A percentile compares a stretch with the other conserved stretches of the same genome.
Conservation (phyloP, 1,140 invertebrate genomes). For the Drosophila varians region DNA sequence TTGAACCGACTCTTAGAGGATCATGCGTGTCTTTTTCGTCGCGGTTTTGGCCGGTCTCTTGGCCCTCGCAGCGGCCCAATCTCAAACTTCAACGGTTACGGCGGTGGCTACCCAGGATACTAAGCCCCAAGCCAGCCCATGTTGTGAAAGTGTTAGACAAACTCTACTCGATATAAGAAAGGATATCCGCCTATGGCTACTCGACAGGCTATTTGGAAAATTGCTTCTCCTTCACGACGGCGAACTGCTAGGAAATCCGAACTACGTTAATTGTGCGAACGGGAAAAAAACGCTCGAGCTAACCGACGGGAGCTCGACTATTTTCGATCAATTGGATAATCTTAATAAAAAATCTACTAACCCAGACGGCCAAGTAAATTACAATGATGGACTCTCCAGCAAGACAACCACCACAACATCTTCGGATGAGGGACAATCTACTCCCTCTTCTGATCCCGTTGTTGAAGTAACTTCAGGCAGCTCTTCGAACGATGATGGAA, state of each 20-base stretch:
- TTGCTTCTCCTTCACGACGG: constrained; percentile 56
- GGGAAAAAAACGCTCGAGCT: constrained; percentile 13
- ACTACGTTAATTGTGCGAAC: constrained; percentile 48
- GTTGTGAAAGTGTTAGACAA: constrained; percentile 74
- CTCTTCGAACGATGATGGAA: neutral
- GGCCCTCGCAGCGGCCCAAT: constrained; percentile 47
- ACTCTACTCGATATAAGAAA: constrained; percentile 66
- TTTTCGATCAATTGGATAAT: constrained; percentile 8
- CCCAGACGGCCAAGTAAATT: neutral
- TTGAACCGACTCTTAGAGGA: constrained; percentile 28
- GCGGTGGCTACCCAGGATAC: constrained; percentile 30
- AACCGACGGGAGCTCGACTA: constrained; percentile 9
- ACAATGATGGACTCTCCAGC: constrained; percentile 1
- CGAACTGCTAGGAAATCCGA: constrained; percentile 48
- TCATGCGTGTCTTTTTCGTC: constrained; percentile 60
- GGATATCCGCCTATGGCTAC: constrained; percentile 65
- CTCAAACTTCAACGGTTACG: constrained; percentile 37
- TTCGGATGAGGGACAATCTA: neutral
- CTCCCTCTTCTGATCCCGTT: neutral
- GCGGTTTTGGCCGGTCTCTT: constrained; percentile 50
- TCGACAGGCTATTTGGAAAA: constrained; percentile 68
- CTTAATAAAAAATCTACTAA: neutral
- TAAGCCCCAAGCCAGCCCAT: constrained; percentile 26
- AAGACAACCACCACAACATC: neutral
- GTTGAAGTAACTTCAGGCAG: neutral